A percentile compares a stretch with the other conserved stretches of the same genome.
Evolutionary conservation across 2,797 vertebrate species (phyloP).

Genomic region (Phalloptychus januarius): DNA sequence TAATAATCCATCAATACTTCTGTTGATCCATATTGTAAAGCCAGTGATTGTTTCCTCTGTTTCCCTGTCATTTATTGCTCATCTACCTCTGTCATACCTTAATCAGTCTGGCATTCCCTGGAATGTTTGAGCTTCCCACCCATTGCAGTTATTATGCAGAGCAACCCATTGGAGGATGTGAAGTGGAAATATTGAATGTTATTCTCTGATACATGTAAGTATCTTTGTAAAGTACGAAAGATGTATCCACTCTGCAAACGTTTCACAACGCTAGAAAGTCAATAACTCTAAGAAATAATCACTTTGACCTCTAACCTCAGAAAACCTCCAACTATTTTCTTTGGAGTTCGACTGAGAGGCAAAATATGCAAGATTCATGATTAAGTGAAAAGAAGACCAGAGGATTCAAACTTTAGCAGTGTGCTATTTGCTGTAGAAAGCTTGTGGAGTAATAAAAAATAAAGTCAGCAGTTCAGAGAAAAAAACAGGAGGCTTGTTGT

Average conservation of each 20-base stretch:
- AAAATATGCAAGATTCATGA: neutral
- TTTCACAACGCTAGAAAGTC: constrained; percentile 43
- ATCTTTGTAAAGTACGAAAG: constrained; percentile 1
- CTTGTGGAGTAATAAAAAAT: neutral
- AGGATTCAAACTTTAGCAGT: neutral
- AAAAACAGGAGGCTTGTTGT: neutral
- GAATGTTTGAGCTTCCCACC: constrained; percentile 24
- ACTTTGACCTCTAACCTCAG: constrained; percentile 41
- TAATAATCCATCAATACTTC: constrained; percentile 25
- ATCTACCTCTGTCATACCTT: constrained; percentile 14
- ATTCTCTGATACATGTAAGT: neutral
- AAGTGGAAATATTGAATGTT: constrained; percentile 10
- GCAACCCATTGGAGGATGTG: neutral
- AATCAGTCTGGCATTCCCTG: constrained; percentile 35
- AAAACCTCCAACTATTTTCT: constrained; percentile 18
- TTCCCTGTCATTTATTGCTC: constrained; percentile 20
- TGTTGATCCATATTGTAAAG: constrained; percentile 17
- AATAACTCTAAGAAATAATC: constrained; percentile 34
- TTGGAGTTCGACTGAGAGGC: constrained; percentile 5
- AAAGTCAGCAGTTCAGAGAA: neutral
- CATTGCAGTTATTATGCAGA: constrained; percentile 14
- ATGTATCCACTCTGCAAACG: constrained; percentile 20
- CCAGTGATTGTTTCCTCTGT: constrained; percentile 20
- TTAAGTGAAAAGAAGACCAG: neutral
- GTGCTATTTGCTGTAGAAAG: neutral